Conservation (phyloP, 2,888 invertebrate species). For the Harpalus rufipes region DNA sequence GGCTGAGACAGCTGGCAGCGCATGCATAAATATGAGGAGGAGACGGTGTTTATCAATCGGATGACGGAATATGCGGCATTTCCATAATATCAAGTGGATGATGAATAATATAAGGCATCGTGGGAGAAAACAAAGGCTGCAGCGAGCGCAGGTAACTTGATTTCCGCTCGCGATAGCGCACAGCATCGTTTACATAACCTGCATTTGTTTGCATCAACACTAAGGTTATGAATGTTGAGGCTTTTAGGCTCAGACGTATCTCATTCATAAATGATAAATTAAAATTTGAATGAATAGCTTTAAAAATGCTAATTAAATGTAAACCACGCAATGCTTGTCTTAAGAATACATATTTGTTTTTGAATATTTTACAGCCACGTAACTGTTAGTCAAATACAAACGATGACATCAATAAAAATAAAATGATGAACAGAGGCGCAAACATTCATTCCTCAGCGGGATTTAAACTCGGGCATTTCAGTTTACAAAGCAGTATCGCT, state of each 20-base stretch:
- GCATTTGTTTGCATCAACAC: constrained; percentile 41
- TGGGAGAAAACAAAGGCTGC: constrained; percentile 54
- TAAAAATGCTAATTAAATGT: no score
- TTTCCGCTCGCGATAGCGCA: constrained; percentile 27
- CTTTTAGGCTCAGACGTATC: background rate
- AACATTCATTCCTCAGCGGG: no score
- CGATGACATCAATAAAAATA: no score
- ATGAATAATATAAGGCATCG: constrained; percentile 45
- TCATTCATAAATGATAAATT: constrained; percentile 25
- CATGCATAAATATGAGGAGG: constrained; percentile 63
- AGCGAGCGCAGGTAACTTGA: constrained; percentile 44
- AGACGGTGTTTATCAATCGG: constrained; percentile 55
- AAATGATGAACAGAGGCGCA: no score
- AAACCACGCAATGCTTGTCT: no score
- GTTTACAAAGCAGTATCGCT: no score
- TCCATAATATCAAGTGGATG: constrained; percentile 54
- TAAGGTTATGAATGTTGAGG: background rate
- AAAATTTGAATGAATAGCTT: background rate
- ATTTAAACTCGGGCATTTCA: no score
- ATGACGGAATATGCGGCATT: constrained; percentile 62
- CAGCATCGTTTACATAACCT: constrained; percentile 49
- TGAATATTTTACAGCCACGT: no score
- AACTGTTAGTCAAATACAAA: no score
- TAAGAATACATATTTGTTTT: no score
- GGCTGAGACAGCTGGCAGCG: constrained; percentile 17